Evolutionary conservation across 2,797 vertebrate genomes (phyloP).

Genomic region (Anguilla anguilla): DNA sequence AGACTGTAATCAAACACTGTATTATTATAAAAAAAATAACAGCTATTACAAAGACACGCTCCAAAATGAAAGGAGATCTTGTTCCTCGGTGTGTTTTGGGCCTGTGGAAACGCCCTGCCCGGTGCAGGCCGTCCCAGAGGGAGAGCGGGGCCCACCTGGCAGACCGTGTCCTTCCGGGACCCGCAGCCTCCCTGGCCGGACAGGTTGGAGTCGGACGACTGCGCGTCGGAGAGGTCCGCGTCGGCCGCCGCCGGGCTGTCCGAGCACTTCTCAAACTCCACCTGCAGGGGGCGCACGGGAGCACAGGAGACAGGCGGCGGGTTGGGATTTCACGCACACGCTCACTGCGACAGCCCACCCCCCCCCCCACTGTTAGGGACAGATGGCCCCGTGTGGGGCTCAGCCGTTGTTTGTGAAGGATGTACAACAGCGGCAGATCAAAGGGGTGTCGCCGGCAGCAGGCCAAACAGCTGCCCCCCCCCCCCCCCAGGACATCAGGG

Average conservation of each 20-base stretch:
- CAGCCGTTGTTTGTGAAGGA: too few relatives aligned
- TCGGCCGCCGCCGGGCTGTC: slow-evolving; percentile 90
- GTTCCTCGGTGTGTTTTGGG: not conserved
- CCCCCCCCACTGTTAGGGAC: too few relatives aligned
- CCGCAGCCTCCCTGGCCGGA: slow-evolving; percentile 84
- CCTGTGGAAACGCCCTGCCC: not conserved
- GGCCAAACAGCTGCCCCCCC: too few relatives aligned
- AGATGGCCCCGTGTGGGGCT: too few relatives aligned
- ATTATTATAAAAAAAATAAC: not conserved
- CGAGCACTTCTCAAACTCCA: slow-evolving; percentile 88
- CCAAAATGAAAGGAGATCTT: not conserved
- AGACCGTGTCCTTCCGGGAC: slow-evolving; percentile 88
- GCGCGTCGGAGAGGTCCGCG: slow-evolving; percentile 89
- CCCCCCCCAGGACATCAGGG: too few relatives aligned
- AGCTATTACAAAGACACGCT: not conserved
- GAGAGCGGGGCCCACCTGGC: slow-evolving; percentile 78
- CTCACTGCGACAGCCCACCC: too few relatives aligned
- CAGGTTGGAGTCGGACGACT: slow-evolving; percentile 90
- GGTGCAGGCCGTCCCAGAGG: not conserved
- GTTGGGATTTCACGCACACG: not conserved
- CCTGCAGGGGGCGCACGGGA: slow-evolving; percentile 62
- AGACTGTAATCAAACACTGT: not conserved
- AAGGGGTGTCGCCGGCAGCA: too few relatives aligned
- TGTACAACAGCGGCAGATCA: too few relatives aligned
- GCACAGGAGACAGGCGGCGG: not conserved